A percentile compares a stretch with the other conserved stretches of the same genome.
Conservation (phyloP, 2,797 vertebrate genomes). For the Siniperca obscura region DNA sequence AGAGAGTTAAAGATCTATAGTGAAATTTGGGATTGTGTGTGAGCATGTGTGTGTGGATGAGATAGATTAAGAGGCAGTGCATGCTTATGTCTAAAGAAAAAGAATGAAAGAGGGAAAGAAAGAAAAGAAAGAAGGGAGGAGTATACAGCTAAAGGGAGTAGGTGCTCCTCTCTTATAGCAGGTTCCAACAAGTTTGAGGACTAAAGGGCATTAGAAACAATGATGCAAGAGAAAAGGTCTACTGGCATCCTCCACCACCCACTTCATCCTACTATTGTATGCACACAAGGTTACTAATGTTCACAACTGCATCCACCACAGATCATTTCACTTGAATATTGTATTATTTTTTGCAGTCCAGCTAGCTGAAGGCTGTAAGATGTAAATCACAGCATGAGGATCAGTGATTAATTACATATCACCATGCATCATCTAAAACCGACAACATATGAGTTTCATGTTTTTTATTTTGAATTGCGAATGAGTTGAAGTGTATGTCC, state of each 20-base stretch:
- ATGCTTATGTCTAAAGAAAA: constrained; percentile 53
- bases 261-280: constrained; percentile 55
- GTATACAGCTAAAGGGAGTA: constrained; percentile 69
- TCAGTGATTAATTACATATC: constrained; percentile 22
- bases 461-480: background rate
- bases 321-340: constrained; percentile 18
- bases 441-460: background rate
- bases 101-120: constrained; percentile 53
- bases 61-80: constrained; percentile 29
- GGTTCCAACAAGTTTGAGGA: constrained; percentile 86
- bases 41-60: constrained; percentile 23
- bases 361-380: background rate
- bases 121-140: constrained; percentile 64
- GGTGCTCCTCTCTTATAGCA: constrained; percentile 83
- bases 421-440: constrained; percentile 13
- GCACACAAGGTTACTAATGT: constrained; percentile 41
- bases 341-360: constrained; percentile 13
- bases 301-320: constrained; percentile 34
- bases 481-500: constrained; percentile 2
- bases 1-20: constrained; percentile 33
- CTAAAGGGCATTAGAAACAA: constrained; percentile 84
- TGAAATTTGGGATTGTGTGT: constrained; percentile 33
- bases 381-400: constrained; percentile 14
- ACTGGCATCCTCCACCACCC: constrained; percentile 74
- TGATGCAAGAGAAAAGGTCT: constrained; percentile 83